Conservation (phyloP, 2,888 invertebrate genomes). For the Silvanus unidentatus region DNA sequence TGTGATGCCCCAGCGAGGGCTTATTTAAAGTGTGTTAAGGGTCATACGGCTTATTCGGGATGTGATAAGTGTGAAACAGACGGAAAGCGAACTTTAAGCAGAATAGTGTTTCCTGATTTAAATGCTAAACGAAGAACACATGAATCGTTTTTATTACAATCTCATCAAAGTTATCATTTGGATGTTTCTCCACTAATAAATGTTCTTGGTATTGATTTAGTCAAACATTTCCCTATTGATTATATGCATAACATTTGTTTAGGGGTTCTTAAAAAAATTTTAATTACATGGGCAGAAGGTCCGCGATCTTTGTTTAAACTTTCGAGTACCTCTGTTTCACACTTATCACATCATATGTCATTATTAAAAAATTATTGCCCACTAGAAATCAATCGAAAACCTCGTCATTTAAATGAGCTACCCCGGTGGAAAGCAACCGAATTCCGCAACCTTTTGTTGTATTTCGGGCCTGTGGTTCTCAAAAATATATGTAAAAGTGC, state of each 20-base stretch:
- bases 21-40: conserved; percentile 18
- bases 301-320: not conserved
- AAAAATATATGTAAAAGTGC: conserved; percentile 1
- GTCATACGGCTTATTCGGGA: conserved; percentile 16
- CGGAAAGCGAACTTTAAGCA: conserved; percentile 8
- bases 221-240: not conserved
- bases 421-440: conserved; percentile 2
- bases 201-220: not conserved
- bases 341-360: not conserved
- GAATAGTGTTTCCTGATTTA: not conserved
- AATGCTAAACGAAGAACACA: conserved; percentile 10
- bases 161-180: not conserved
- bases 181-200: conserved; percentile 16
- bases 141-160: conserved; percentile 11
- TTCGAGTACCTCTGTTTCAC: not conserved
- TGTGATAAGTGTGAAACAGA: conserved; percentile 20
- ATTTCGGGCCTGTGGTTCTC: conserved; percentile 5
- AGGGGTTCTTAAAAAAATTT: not conserved
- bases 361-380: conserved; percentile 3
- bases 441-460: conserved; percentile 5
- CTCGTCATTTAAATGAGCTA: conserved; percentile 3
- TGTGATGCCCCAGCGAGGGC: conserved; percentile 22
- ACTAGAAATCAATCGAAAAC: conserved; percentile 7
- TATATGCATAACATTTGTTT: conserved; percentile 7
- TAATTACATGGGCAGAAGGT: conserved; percentile 3